phyloP scores from a whole-genome alignment of 2,888 invertebrate genomes.

The Serrognathus titanus region DNA sequence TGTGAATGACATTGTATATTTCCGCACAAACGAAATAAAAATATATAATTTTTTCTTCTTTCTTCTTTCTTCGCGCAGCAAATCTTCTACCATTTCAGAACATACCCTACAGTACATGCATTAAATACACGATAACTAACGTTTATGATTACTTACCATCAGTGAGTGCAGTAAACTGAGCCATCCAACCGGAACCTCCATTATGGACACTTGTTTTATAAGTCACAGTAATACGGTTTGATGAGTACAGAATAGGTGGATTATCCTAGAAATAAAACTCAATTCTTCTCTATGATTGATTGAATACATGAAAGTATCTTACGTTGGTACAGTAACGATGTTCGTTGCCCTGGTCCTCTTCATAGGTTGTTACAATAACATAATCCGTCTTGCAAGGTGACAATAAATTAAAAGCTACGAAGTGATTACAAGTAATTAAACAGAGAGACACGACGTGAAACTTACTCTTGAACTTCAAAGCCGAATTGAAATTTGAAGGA shows the following conservation, averaged over 20 bases:
- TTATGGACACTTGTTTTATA: constrained; percentile 67
- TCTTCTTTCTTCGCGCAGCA: too few species aligned
- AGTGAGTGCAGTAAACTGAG: constrained; percentile 40
- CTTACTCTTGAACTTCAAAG: constrained; percentile 53
- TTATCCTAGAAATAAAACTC: constrained; percentile 44
- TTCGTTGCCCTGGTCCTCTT: constrained; percentile 26
- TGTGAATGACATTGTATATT: too few species aligned
- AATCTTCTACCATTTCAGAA: neutral
- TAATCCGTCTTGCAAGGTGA: constrained; percentile 64
- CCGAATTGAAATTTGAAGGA: constrained; percentile 54
- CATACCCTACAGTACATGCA: neutral
- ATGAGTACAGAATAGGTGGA: constrained; percentile 57
- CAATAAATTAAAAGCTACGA: constrained; percentile 63
- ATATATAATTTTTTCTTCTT: too few species aligned
- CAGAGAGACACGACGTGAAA: neutral
- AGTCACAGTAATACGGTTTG: constrained; percentile 58
- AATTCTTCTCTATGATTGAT: neutral
- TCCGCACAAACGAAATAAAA: too few species aligned
- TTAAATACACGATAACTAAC: neutral
- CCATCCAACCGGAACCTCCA: constrained; percentile 69
- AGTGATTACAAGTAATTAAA: constrained; percentile 38
- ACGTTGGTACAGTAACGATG: constrained; percentile 51
- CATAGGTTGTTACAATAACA: constrained; percentile 53
- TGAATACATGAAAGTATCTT: constrained; percentile 25
- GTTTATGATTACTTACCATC: constrained; percentile 14